Percentiles rank a stretch among this genome's conserved stretches.
Evolutionary conservation across 2,797 vertebrate species (phyloP).

Genomic region (Sebastes cheni): DNA sequence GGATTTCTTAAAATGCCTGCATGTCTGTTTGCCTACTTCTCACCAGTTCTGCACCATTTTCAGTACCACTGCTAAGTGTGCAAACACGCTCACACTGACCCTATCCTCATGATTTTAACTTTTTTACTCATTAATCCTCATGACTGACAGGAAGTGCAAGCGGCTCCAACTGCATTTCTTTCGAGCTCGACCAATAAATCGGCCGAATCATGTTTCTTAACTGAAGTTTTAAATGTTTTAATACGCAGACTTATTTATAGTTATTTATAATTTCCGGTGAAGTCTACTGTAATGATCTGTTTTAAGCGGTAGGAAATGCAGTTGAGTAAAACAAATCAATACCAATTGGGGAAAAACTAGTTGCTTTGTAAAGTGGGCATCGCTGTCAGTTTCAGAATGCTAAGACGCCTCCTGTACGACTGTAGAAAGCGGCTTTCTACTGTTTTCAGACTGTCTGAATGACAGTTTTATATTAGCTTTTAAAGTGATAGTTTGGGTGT

Average conservation of each 20-base stretch:
- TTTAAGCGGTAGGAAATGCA: not conserved
- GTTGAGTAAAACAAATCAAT: not conserved
- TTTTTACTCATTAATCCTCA: not conserved
- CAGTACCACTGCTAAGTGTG: not conserved
- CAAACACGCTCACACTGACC: not conserved
- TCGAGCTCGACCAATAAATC: not conserved
- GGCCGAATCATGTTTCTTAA: not conserved
- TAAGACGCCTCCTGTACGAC: not conserved
- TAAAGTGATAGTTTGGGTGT: not conserved
- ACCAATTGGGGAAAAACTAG: not conserved
- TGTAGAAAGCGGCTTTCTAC: not conserved
- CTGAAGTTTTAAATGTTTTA: not conserved
- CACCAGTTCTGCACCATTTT: slow-evolving; percentile 27
- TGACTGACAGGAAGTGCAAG: not conserved
- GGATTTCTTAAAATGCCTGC: slow-evolving; percentile 11
- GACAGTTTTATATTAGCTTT: not conserved
- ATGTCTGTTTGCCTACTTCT: slow-evolving; percentile 27
- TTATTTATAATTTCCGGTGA: not conserved
- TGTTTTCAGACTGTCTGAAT: not conserved
- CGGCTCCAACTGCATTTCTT: not conserved
- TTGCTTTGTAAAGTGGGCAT: not conserved
- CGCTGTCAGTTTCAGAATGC: not conserved
- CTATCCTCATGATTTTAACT: not conserved
- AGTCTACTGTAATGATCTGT: not conserved
- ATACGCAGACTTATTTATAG: not conserved